Evolutionary conservation across 2,797 vertebrate species (phyloP), one percentile per base, ranked within the genome.

Genomic region (Eulemur rubriventer): DNA sequence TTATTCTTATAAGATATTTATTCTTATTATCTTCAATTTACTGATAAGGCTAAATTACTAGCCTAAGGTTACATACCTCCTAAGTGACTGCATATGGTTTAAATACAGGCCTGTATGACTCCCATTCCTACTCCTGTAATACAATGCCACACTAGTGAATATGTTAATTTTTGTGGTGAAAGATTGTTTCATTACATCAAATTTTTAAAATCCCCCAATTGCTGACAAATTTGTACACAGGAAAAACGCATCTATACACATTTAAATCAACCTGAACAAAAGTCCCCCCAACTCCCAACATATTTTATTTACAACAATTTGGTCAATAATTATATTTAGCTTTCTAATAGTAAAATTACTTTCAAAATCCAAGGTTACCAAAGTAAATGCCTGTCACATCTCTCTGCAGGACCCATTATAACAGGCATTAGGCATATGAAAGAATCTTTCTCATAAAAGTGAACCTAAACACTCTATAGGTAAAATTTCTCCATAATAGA

Each of bases 361-460:
- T 94, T 94, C 57, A 92, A 91, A 92, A 73, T 72, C 6, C 67
- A 93, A 61, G 38, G 70, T 84, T 84, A 84, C 43, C 63, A 73
- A 93, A 92, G 59, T 38, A 91, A 65, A 38, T 55, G 43, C 11
- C 17, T 75, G 46, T 33, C 50, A 73, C 38, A 78, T 89, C 26
- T 86, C 46, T 91, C 72, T 82, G 57, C 22, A 79, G 69, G 35
- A 70, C 8, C 22, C 43, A 80, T 52, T 80, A 20, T 22, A 63
- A 73, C 2, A 85, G n/a, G 11, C 35, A 88, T 12, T 16, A 76
- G 65, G 79, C 7, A 57, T 5, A 81, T n/a, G 33, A 84, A 76
- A 95, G 73, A 76, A 52, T n/a, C 24, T 79, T 78, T 91, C 38
- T 59, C 17, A 1, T 43, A 78, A 84, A 2, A 57, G 35, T 88